These are phyloP conservation scores for Catharus fuscescens DNA, from an alignment of 2,113 vertebrate genomes.

Conservation along the genomic window DNA sequence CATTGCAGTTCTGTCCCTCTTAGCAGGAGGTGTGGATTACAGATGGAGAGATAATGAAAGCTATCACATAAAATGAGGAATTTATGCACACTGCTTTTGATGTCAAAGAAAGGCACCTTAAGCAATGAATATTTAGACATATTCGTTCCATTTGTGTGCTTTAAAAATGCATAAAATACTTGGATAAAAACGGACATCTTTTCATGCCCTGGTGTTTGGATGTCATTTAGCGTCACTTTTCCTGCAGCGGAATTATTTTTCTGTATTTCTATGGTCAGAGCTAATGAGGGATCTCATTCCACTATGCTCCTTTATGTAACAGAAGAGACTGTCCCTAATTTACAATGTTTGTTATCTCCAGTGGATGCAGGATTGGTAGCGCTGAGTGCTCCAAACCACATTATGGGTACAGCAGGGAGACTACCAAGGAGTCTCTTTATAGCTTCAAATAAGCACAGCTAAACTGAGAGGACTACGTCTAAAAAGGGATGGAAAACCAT, in stretches of 20 bases:
- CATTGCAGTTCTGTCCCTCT: background rate
- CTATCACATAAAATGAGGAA: background rate
- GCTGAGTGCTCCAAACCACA: background rate
- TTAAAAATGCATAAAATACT: background rate
- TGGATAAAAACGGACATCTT: background rate
- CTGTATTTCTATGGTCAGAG: background rate
- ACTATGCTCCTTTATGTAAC: background rate
- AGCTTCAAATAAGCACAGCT: background rate
- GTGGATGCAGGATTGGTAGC: background rate
- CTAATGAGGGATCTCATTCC: background rate
- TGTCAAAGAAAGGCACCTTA: conserved; percentile 3
- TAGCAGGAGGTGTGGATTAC: conserved; percentile 18
- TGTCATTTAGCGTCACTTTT: background rate
- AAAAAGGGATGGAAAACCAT: background rate
- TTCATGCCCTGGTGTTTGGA: background rate
- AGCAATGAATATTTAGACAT: background rate
- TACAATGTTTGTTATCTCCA: background rate
- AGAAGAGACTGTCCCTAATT: background rate
- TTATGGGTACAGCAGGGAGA: background rate
- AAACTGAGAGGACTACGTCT: background rate
- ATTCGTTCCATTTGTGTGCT: background rate
- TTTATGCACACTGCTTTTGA: background rate
- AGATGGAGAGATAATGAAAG: background rate
- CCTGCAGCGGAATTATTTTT: background rate
- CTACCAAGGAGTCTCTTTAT: background rate